A percentile compares a stretch with the other conserved stretches of the same genome.
phyloP scores from a whole-genome alignment of 1,140 invertebrate genomes.

The Magallana angulata region DNA sequence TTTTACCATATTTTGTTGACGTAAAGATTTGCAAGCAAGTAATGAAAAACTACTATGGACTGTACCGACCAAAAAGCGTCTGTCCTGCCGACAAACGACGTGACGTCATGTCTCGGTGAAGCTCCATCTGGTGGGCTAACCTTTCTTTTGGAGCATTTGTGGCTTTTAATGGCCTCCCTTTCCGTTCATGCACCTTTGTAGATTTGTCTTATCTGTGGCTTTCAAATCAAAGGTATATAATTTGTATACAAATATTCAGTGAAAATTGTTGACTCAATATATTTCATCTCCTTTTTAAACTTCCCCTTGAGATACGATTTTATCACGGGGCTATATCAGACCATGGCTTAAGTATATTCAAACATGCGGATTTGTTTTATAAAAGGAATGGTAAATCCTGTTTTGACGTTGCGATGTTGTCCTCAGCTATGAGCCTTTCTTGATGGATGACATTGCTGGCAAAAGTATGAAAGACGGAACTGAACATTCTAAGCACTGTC shows the following conservation, averaged over 20 bases:
- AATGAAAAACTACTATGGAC: too few species aligned
- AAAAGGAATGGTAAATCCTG: slow-evolving; percentile 18
- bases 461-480: not conserved
- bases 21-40: too few species aligned
- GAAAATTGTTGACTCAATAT: slow-evolving; percentile 36
- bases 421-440: not conserved
- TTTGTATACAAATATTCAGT: slow-evolving; percentile 34
- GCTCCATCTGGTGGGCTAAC: too few species aligned
- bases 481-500: not conserved
- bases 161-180: not conserved
- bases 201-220: not conserved
- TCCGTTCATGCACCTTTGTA: not conserved
- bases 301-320: slow-evolving; percentile 33
- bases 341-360: slow-evolving; percentile 26
- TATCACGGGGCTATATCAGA: slow-evolving; percentile 10
- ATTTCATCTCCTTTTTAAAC: slow-evolving; percentile 34
- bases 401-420: not conserved
- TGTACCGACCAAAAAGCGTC: too few species aligned
- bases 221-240: slow-evolving; percentile 30
- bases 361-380: slow-evolving; percentile 35
- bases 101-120: too few species aligned
- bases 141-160: too few species aligned
- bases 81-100: too few species aligned
- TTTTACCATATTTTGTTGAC: too few species aligned
- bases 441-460: not conserved